phyloP scores from a whole-genome alignment of 2,797 vertebrate genomes.

The Chelidonichthys spinosus region DNA sequence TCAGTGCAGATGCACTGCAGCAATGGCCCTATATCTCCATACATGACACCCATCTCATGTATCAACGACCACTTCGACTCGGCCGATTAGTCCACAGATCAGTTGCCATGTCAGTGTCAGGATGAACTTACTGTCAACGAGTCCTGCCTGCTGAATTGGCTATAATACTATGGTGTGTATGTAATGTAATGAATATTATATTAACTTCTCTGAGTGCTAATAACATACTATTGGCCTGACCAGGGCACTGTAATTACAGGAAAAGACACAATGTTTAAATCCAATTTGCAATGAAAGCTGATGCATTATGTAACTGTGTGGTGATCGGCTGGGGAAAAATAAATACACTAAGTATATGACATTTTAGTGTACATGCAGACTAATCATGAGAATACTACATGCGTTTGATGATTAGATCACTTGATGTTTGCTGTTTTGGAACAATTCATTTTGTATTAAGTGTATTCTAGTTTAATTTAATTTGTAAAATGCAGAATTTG shows the following conservation, averaged over 20 bases:
- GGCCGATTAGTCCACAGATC: background rate
- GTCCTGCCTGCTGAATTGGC: background rate
- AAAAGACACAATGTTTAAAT: background rate
- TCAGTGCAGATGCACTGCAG: constrained; percentile 19
- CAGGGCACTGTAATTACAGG: background rate
- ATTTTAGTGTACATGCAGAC: too few relatives aligned
- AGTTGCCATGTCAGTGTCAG: background rate
- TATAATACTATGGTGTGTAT: background rate
- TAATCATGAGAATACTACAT: too few relatives aligned
- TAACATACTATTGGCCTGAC: background rate
- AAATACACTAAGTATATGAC: too few relatives aligned
- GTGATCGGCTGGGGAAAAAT: background rate
- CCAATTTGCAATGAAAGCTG: constrained; percentile 1
- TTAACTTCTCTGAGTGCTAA: background rate
- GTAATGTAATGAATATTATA: constrained; percentile 6
- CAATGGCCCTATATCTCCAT: constrained; percentile 5
- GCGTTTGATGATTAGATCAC: too few relatives aligned
- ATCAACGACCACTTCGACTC: background rate
- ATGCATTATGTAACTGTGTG: background rate
- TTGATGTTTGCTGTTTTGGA: too few relatives aligned
- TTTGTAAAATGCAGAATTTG: too few relatives aligned
- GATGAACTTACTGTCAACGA: background rate
- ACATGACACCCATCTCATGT: constrained; percentile 10
- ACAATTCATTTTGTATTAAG: too few relatives aligned
- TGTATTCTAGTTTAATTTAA: too few relatives aligned